Evolutionary conservation across 2,888 invertebrate genomes (phyloP), one percentile per base, ranked within the genome.

Genomic region (Chorisops tibialis): DNA sequence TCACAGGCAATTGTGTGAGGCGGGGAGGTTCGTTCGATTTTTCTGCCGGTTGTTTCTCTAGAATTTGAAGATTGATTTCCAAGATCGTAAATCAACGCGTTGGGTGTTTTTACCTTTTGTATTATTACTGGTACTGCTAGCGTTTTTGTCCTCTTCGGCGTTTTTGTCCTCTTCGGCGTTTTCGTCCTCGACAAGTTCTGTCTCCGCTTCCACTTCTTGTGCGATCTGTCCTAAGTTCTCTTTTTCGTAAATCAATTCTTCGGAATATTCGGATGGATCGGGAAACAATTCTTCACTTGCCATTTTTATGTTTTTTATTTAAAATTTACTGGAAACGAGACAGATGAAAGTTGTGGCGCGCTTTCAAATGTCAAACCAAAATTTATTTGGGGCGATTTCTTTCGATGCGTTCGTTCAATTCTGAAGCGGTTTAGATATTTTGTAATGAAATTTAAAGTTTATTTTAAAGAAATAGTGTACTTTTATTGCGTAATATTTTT

Each of bases 1-100:
- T 82, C 63, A 93, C 74, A 0, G 95, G 95, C 11, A 77, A 62
- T 11, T 75, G 74, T 3, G 73, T 68, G 0, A 75, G 59, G 41
- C 71, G 73, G 0, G 60, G 56, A n/a, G n/a, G n/a, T n/a, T 69
- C 68, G 16, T n/a, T 48, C 5, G 65, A 45, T 18, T 63, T 63
- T 2, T 61, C 58, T 18, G 35, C 6, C 24, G 61, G 24, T 30
- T 24, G 24, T 41, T 39, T 67, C 67, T 16, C 61, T 61, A 5
- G 68, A 37, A 37, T n/a, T n/a, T 30, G 30, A 30, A 30, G 9
- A 9, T 1, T 7, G 9, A 30, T 30, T 5, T 30, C 30, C 18
- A 11, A 16, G 1, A 22, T 24, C 22, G 12, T 49, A 30, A n/a
- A 1, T 30, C 9, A 30, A 30, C 9, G 3, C 9, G 3, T 2